Evolutionary conservation across 2,888 invertebrate species (phyloP), one percentile per base, ranked within the genome.

Genomic region (Sarcophaga caerulescens): DNA sequence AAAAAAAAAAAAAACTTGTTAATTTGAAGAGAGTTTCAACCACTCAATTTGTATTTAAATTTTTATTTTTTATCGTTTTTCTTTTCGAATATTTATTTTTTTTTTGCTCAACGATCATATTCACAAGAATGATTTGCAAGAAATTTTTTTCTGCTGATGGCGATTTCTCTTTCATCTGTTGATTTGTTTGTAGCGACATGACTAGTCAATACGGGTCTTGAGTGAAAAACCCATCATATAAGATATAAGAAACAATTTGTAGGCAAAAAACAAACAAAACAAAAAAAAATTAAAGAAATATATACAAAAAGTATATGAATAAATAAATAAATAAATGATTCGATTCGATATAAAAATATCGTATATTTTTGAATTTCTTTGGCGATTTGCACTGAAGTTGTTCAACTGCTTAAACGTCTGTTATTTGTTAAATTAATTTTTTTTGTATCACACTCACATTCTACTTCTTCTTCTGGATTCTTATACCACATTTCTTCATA

Each of bases 1-100:
- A 85, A 77, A 78, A 78, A 75, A 47, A 21, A 60, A 77, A 76
- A 52, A 74, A 85, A 77, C 77, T 78, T 70, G 75, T 82, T 85
- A 17, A 45, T n/a, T 63, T 77, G 57, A 62, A 73, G 69, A 81
- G 80, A 60, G 62, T 65, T 83, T 83, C 59, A 63, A 52, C 44
- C 10, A 35, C 17, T 35, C n/a, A 19, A 62, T 23, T 78, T 47
- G 10, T 59, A 17, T 3, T 44, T 35, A 35, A 35, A 35, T 35
- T 35, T 57, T 57, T 14, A 14, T 57, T 57, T 57, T 57, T 57
- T 57, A 57, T 57, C 10, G 10, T 70, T 70, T 70, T 52, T 23
- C 44, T 25, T 25, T 23, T 23, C 3, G 23, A 23, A n/a, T n/a
- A 12, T 52, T 17, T 44, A 2, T 70, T 78, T 47, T 78, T 68